Conservation (phyloP, 2,113 vertebrate genomes). For the Upupa epops region DNA sequence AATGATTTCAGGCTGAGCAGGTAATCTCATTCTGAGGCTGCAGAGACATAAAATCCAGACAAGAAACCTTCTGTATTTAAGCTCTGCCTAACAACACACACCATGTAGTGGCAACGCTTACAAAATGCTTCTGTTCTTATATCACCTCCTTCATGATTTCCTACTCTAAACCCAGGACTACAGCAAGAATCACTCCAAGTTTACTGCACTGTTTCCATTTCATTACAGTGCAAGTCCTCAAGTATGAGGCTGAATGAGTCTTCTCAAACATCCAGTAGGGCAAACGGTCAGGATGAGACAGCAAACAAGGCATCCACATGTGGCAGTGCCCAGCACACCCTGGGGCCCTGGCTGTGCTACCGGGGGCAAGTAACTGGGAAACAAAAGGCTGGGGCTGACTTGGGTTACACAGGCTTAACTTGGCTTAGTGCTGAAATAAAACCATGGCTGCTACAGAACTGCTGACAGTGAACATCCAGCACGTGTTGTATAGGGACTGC, state of each 20-base stretch:
- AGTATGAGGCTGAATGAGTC: neutral
- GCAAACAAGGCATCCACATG: rapidly evolving
- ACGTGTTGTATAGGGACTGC: rapidly evolving
- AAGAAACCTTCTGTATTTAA: neutral
- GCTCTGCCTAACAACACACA: neutral
- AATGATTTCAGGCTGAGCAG: neutral
- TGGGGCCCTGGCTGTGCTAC: neutral
- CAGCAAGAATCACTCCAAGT: no score
- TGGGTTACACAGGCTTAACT: neutral
- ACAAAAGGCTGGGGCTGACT: neutral
- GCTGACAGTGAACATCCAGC: neutral
- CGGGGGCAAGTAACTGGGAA: neutral
- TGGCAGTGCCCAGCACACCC: neutral
- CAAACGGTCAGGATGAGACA: neutral
- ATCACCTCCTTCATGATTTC: neutral
- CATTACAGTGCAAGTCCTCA: neutral
- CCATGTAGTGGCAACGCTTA: neutral
- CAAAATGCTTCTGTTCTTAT: neutral
- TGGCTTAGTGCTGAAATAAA: neutral
- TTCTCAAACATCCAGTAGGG: neutral
- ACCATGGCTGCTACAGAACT: neutral
- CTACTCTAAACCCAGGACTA: neutral
- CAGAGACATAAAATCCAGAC: neutral
- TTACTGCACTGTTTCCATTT: neutral
- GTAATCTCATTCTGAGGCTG: neutral